These are phyloP conservation scores for Melanargia galathea DNA, from an alignment of 2,888 invertebrate genomes.

Conservation along the genomic window DNA sequence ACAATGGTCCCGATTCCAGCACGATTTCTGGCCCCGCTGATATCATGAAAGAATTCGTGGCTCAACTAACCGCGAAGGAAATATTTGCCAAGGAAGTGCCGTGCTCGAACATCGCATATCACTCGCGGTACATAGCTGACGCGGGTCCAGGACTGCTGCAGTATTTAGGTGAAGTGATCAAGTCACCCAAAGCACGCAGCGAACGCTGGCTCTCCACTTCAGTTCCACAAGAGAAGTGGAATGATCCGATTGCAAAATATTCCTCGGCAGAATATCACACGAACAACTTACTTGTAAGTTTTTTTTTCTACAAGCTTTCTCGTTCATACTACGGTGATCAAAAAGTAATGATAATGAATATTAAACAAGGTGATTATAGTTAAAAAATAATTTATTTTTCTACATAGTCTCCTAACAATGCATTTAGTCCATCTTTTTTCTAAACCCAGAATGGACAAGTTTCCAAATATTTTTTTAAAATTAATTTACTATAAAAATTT, in stretches of 20 bases:
- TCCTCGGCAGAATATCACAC: conserved; percentile 93
- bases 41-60: conserved; percentile 82
- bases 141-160: conserved; percentile 78
- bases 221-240: conserved; percentile 85
- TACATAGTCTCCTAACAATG: too few relatives aligned
- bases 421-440: too few relatives aligned
- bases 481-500: too few relatives aligned
- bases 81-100: conserved; percentile 73
- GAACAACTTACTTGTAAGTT: conserved; percentile 86
- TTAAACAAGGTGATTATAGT: too few relatives aligned
- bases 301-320: too few relatives aligned
- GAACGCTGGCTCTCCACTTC: conserved; percentile 91
- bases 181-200: conserved; percentile 83
- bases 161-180: conserved; percentile 82
- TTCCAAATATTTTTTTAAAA: too few relatives aligned
- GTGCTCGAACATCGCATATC: conserved; percentile 93
- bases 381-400: too few relatives aligned
- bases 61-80: conserved; percentile 57
- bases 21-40: conserved; percentile 90
- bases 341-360: too few relatives aligned
- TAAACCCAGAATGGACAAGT: too few relatives aligned
- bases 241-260: conserved; percentile 58
- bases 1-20: conserved; percentile 89
- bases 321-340: too few relatives aligned
- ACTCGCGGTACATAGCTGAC: conserved; percentile 89